Evolutionary conservation across 2,113 vertebrate genomes (phyloP).

Genomic region (Poecile atricapillus): DNA sequence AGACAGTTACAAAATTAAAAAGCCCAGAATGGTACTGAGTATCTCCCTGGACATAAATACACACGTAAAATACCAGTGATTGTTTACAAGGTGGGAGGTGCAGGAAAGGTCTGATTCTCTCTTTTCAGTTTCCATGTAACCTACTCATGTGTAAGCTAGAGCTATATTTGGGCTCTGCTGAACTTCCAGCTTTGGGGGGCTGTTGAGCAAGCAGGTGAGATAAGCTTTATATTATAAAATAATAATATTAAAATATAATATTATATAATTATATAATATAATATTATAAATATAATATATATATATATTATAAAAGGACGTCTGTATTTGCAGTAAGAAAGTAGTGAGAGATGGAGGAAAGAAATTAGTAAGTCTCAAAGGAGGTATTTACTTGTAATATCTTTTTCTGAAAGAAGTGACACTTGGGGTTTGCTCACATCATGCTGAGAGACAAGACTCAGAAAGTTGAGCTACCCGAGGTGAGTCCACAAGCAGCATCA

Average conservation of each 20-base stretch:
- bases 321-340: not conserved
- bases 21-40: not conserved
- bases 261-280: too few relatives aligned
- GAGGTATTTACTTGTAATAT: not conserved
- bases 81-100: not conserved
- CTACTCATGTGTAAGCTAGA: not conserved
- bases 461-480: not conserved
- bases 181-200: not conserved
- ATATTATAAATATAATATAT: too few relatives aligned
- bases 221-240: not conserved
- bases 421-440: not conserved
- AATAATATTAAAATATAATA: too few relatives aligned
- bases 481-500: rapidly evolving
- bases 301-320: not conserved
- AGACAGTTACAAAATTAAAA: not conserved
- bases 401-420: not conserved
- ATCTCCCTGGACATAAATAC: not conserved
- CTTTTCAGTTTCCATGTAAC: not conserved
- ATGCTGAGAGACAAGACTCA: not conserved
- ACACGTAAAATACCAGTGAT: not conserved
- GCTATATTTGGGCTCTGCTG: not conserved
- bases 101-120: not conserved
- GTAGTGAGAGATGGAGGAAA: not conserved
- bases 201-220: not conserved
- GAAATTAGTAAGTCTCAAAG: not conserved